Evolutionary conservation across 2,797 vertebrate species (phyloP), one percentile per base, ranked within the genome.

Genomic region (Vipera ursinii): DNA sequence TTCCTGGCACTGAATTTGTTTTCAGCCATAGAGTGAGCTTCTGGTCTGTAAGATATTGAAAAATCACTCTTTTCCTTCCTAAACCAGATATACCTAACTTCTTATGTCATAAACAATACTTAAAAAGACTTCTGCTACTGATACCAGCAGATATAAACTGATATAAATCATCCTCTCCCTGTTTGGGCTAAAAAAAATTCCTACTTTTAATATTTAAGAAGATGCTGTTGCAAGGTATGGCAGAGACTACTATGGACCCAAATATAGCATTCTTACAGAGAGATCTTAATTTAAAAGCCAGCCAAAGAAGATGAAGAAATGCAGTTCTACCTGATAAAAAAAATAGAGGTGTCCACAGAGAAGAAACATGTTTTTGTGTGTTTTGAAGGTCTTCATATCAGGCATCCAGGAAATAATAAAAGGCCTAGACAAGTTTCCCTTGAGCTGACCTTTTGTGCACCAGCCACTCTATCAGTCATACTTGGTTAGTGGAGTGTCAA

Each of bases 401-500:
- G 93, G 59, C 86, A 87, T 61, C 94, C 32, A 0, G 1, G 22
- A 94, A 86, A 87, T 28, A 26, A 55, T 26, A 91, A 94, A 95
- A 95, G 96, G 90, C 90, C 94, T 92, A 91, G 92, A 87, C 1
- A 3, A 0, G 60, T 78, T 90, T 55, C 69, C 89, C 60, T 26
- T 17, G 53, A 90, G 89, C 82, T 95, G 94, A 95, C 96, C 95
- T 97, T 96, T 95, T 61, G 90, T 94, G 92, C 94, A 61, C 59
- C 7, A 2, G 56, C 92, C 88, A 94, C 95, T 92, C 94, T 48
- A 94, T 96, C 94, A 94, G 95, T 96, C 96, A 95, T 95, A 95
- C 95, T 94, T 91, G 92, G 95, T 94, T 95, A 94, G 93, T 93
- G 95, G 93, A 95, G 96, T 96, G 96, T 95, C 96, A 95, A 95